Evolutionary conservation across 2,888 invertebrate genomes (phyloP).

Genomic region (Gibbula magus): DNA sequence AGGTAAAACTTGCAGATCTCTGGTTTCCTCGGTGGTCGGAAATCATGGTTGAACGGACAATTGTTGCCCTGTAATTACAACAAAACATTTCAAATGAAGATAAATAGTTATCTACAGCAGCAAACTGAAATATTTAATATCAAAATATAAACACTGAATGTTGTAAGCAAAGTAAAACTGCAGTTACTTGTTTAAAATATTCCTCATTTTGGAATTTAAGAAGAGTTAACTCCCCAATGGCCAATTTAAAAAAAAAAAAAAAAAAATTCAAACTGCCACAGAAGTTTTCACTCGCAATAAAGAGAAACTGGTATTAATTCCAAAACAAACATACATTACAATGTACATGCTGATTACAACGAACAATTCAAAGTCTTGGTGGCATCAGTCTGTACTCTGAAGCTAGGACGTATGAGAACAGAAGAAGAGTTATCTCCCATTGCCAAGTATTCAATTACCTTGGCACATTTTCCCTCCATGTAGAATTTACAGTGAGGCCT

Average conservation of each 20-base stretch:
- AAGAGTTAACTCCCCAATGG: too few relatives aligned
- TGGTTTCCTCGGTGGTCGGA: slow-evolving; percentile 87
- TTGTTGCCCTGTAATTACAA: slow-evolving; percentile 81
- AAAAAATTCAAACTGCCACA: too few relatives aligned
- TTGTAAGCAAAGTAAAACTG: too few relatives aligned
- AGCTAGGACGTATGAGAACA: neutral
- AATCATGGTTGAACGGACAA: slow-evolving; percentile 91
- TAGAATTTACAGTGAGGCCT: slow-evolving; percentile 84
- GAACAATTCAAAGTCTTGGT: too few relatives aligned
- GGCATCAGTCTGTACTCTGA: too few relatives aligned
- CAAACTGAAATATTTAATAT: neutral
- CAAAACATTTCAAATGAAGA: neutral
- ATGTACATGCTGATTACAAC: too few relatives aligned
- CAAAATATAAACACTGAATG: neutral
- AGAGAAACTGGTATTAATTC: too few relatives aligned
- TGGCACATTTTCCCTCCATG: slow-evolving; percentile 89
- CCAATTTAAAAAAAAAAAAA: too few relatives aligned
- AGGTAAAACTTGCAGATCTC: slow-evolving; percentile 97
- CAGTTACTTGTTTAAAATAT: too few relatives aligned
- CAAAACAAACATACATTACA: too few relatives aligned
- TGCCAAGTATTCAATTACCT: slow-evolving; percentile 60
- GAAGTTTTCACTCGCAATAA: too few relatives aligned
- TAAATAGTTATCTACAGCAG: neutral
- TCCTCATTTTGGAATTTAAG: too few relatives aligned
- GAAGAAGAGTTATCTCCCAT: neutral